Base-by-base conservation (phyloP, 2,888 invertebrate species). In the Chymomyza caudatula region DNA sequence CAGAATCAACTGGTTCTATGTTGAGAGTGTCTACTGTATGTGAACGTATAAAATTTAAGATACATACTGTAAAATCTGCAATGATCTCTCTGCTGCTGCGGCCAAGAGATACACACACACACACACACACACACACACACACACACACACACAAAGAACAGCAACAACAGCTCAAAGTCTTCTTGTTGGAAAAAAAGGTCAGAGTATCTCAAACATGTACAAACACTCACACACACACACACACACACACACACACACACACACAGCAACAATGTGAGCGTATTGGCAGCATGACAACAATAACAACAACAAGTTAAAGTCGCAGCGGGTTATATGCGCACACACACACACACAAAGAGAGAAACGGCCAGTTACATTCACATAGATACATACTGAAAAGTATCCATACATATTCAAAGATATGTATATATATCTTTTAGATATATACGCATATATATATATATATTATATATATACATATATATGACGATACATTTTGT, bases 131-230 rank as follows among this genome's bases (percentile, higher is more conserved):
- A 47, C 4, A 4, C 0, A 15, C 15, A 47, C 5, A 47, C 47
- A 47, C 43, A 43, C 8, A 51, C 11, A 51, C 51, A 53, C 23
- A 25, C 63, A 42, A 56, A 15, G 29, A 4, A 37, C 55, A 66
- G 37, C 49, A 74, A 60, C 59, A 59, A 49, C 70, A 67, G 73
- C 71, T 76, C 74, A 74, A 60, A 83, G 70, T 74, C 86, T 83
- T 83, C 78, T 85, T 73, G 69, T 73, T 74, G 86, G 68, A 55
- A 71, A 74, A 71, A 79, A 78, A 83, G 79, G 86, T 85, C 86
- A 80, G 80, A 85, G 80, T 85, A 79, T 79, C 76, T 77, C 67
- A 63, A 22, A 78, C 66, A 71, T 56, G 73, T 60, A 69, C 71
- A 64, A 64, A 62, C 58, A 62, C 25, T 51, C 42, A 54, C 17